Evolutionary conservation across 2,888 invertebrate genomes (phyloP), one percentile per base, ranked within the genome.

Genomic region (Electrophaes corylata): DNA sequence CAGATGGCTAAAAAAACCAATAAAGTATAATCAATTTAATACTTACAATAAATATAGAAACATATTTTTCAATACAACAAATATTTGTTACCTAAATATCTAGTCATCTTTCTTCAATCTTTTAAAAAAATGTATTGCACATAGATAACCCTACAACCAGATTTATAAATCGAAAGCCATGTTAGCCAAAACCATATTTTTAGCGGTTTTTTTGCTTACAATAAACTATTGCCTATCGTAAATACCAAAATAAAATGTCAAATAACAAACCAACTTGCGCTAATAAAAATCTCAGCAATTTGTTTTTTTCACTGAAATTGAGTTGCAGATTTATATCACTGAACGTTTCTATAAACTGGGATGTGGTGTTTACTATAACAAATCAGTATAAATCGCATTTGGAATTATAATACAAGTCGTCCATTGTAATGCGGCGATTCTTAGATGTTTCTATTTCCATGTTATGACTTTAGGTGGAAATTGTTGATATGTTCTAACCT

Each of bases 331-430:
- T 31, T 44, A 49, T 49, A 48, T 43, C 43, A 29, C 26, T 19
- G n/a, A 49, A 48, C 37, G 44, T 56, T 49, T 56, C 49, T 44
- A 56, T 56, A 45, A 56, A 56, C 44, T 56, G 23, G 37, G 12
- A 12, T 49, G 45, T 20, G 39, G 29, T 37, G 35, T 37, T 55
- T 35, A 44, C 49, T 39, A 31, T 55, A 48, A 48, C 31, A 49
- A 55, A 55, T 19, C 19, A 14, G 20, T 49, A 48, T 55, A 43
- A 43, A 44, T 43, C 37, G 41, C 26, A 29, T 33, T 43, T 41
- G 48, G 54, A 48, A 55, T 26, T 29, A 35, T n/a, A n/a, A n/a
- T 54, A 40, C 31, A 18, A 12, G 10, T 10, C 11, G 12, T 45
- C 18, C 29, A 16, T 16, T 16, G 37, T 37, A 16, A n/a, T 29